A percentile compares a stretch with the other conserved stretches of the same genome.
phyloP scores from a whole-genome alignment of 2,113 vertebrate species.

The Gnathonemus longibarbis region DNA sequence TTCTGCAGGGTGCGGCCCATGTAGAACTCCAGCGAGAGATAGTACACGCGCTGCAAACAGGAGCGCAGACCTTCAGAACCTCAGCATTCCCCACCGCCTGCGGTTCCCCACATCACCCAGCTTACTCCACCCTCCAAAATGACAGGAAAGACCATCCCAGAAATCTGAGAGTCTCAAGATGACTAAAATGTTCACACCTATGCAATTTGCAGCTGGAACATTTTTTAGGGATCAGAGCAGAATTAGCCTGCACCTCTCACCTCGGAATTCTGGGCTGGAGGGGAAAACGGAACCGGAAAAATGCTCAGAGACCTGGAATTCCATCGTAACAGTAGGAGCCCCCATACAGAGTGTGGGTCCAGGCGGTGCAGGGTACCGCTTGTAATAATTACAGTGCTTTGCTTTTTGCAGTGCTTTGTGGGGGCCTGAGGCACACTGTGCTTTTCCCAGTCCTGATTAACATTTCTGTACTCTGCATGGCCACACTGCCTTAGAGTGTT shows the following conservation, averaged over 20 bases:
- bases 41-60: slow-evolving; percentile 56
- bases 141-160: not conserved
- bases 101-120: not conserved
- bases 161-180: not conserved
- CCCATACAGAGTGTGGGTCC: not conserved
- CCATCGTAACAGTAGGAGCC: not conserved
- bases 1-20: slow-evolving; percentile 66
- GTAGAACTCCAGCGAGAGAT: slow-evolving; percentile 68
- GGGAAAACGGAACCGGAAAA: not conserved
- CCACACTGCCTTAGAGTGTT: not conserved
- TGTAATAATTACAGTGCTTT: not conserved
- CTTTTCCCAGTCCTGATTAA: not conserved
- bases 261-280: not conserved
- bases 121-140: not conserved
- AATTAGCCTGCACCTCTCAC: not conserved
- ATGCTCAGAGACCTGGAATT: not conserved
- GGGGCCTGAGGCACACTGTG: not conserved
- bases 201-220: not conserved
- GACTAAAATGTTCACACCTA: not conserved
- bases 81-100: not conserved
- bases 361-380: not conserved
- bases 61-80: not conserved
- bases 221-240: not conserved
- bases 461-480: not conserved
- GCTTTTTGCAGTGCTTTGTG: not conserved